Base-by-base conservation (phyloP, 2,797 vertebrate species). In the Vipera ursinii region DNA sequence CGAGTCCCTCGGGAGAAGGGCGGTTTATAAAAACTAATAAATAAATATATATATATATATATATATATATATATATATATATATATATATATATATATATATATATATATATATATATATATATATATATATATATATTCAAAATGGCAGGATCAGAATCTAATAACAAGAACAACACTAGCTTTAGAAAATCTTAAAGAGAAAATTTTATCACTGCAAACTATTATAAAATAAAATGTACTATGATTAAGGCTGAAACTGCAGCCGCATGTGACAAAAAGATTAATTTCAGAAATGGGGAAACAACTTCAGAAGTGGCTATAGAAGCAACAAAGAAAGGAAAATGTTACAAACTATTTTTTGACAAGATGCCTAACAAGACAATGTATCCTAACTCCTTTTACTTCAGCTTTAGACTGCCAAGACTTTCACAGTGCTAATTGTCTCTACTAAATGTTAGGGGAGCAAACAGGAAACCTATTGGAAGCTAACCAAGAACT, bases 391-490 rank as follows among this genome's bases (percentile, higher is more conserved):
- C 92, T 95, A 96, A 94, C 78, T 92, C 93, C 93, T 94, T 78
- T 95, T 93, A 93, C 26, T 57, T 91, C 93, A 94, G 95, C 82
- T 20, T 38, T 92, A 89, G 44, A 73, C 86, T 53, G 91, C 57
- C 59, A 95, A 93, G 53, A 95, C 93, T 88, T 89, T 61, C 92
- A 85, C 94, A 1, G 0, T 87, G 88, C 90, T 95, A 86, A 96
- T 89, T 93, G 92, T 91, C 90, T 92, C 94, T 32, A 28, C 93
- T 65, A 92, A 91, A 94, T 92, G 92, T 38, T 55, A 87, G 91
- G 90, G 55, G 94, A 95, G 95, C 92, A 95, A 96, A 91, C 91
- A 93, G 92, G 93, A 96, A 95, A 92, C 63, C 60, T 90, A 82
- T 0, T 92, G 93, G 92, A 93, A 92, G 90, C 38, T 0, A 20